phyloP scores from a whole-genome alignment of 2,888 invertebrate genomes.

The Andrena flavipes region DNA sequence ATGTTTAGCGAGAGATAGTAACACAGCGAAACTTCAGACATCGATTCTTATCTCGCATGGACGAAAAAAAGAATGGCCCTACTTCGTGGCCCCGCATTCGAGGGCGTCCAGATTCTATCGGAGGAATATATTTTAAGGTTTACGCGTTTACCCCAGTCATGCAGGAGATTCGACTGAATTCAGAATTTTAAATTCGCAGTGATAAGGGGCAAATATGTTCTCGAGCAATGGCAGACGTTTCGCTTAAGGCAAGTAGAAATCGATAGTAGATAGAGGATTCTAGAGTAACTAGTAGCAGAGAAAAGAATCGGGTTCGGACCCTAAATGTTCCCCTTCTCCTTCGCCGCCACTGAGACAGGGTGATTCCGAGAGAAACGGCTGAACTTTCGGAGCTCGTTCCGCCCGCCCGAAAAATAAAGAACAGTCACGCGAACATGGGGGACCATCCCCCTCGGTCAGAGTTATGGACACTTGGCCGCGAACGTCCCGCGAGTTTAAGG shows the following conservation, averaged over 20 bases:
- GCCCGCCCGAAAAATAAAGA: neutral
- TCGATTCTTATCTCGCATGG: slow-evolving; percentile 8
- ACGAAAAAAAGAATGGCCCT: neutral
- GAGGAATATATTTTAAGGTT: neutral
- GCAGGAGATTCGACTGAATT: no score
- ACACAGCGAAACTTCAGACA: neutral
- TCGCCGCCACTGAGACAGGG: slow-evolving; percentile 15
- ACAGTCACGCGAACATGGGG: neutral
- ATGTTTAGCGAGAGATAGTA: neutral
- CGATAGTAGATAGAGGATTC: neutral
- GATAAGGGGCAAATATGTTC: neutral
- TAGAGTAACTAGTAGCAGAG: neutral
- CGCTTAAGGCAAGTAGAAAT: no score
- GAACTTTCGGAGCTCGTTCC: slow-evolving; percentile 24
- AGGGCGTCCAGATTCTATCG: neutral
- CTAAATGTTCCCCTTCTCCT: slow-evolving; percentile 11
- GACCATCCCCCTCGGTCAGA: neutral
- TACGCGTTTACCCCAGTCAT: no score
- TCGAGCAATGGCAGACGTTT: no score
- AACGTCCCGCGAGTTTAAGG: neutral
- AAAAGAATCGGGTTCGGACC: neutral
- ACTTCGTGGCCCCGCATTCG: neutral
- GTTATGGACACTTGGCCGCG: no score
- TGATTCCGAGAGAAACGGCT: slow-evolving; percentile 17
- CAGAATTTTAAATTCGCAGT: neutral